These are phyloP conservation scores for Lycocorax pyrrhopterus DNA, from an alignment of 2,113 vertebrate species.

Conservation along the genomic window DNA sequence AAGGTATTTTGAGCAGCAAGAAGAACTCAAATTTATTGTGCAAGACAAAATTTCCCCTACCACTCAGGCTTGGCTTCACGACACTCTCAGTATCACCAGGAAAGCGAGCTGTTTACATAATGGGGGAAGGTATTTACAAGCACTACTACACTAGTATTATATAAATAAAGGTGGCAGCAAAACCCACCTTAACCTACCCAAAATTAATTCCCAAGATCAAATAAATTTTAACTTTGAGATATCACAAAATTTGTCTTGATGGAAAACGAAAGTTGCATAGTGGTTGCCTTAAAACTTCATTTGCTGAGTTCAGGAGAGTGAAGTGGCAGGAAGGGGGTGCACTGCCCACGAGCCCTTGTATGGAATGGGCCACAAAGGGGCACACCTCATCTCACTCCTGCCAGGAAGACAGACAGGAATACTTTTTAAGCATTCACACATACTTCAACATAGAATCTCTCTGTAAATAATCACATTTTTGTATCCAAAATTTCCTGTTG, in stretches of 20 bases:
- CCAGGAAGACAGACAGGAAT: not conserved
- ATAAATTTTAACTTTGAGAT: not conserved
- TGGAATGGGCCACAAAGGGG: not conserved
- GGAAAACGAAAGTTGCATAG: not conserved
- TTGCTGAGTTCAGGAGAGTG: not conserved
- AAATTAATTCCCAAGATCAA: not conserved
- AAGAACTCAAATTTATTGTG: not conserved
- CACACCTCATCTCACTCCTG: not conserved
- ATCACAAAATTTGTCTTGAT: not conserved
- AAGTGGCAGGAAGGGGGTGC: not conserved
- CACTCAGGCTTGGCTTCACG: not conserved
- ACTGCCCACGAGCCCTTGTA: not conserved
- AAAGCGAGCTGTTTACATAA: not conserved
- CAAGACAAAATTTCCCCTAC: not conserved
- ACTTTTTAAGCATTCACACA: not conserved
- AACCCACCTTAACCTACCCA: not conserved
- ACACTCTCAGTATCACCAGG: not conserved
- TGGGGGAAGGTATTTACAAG: not conserved
- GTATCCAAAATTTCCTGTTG: not conserved
- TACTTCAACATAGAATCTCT: not conserved
- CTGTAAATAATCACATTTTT: not conserved
- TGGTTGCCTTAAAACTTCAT: not conserved
- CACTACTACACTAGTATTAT: not conserved
- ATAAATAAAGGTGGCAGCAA: not conserved
- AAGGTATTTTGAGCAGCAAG: not conserved